Percentiles rank a stretch among this genome's conserved stretches.
Conservation (phyloP, 2,797 vertebrate genomes). For the Cyprinodon diabolis region DNA sequence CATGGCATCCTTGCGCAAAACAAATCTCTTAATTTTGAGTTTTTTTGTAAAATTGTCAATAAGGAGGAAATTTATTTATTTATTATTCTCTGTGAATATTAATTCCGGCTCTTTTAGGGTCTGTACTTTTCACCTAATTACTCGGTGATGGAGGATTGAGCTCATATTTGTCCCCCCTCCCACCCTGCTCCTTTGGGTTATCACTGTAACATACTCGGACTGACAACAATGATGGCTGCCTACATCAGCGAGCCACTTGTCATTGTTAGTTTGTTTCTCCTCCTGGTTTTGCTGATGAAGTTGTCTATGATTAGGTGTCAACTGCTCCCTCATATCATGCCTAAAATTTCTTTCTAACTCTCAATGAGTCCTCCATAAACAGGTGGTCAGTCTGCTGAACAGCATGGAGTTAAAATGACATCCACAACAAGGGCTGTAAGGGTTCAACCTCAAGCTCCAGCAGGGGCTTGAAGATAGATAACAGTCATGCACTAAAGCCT, state of each 20-base stretch:
- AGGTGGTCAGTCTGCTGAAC: constrained; percentile 80
- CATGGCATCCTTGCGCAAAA: constrained; percentile 49
- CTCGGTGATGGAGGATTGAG: constrained; percentile 18
- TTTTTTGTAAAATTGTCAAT: constrained; percentile 9
- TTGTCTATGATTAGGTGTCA: not conserved
- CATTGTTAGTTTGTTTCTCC: not conserved
- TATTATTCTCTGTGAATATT: not conserved
- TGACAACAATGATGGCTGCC: constrained; percentile 26
- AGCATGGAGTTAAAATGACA: constrained; percentile 82
- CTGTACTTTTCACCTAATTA: constrained; percentile 1
- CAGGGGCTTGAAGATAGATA: constrained; percentile 79
- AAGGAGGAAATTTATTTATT: not conserved
- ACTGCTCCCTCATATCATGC: constrained; percentile 16
- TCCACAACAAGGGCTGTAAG: constrained; percentile 77
- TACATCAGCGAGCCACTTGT: constrained; percentile 16
- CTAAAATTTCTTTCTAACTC: constrained; percentile 41
- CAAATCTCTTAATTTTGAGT: constrained; percentile 12
- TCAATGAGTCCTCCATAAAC: constrained; percentile 74
- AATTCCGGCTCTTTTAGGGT: not conserved
- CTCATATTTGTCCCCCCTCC: not conserved
- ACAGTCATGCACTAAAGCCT: constrained; percentile 64
- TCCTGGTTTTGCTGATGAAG: not conserved
- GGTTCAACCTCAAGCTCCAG: constrained; percentile 78
- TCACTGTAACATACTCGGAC: constrained; percentile 19
- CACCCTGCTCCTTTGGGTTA: not conserved